Conservation (phyloP, 2,113 vertebrate species). For the Labeo catla region DNA sequence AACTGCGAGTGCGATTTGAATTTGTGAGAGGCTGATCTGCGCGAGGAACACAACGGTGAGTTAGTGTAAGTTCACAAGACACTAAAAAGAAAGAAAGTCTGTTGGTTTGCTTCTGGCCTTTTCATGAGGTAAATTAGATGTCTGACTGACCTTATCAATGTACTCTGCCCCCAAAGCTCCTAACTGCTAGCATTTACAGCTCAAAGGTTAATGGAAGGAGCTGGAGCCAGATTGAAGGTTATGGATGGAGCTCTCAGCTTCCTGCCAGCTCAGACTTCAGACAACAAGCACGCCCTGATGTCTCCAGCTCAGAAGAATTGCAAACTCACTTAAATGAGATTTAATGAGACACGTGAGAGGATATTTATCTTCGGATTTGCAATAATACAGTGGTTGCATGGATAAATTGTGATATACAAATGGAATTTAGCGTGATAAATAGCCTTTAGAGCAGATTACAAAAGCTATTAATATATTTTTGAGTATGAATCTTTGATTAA, state of each 20-base stretch:
- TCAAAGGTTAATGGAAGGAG: constrained; percentile 75
- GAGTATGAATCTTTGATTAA: not conserved
- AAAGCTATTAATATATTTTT: not conserved
- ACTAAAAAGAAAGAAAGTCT: constrained; percentile 14
- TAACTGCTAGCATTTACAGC: constrained; percentile 69
- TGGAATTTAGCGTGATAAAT: not conserved
- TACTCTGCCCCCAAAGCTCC: constrained; percentile 57
- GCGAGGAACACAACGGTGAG: not conserved
- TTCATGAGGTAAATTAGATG: constrained; percentile 61
- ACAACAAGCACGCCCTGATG: constrained; percentile 1
- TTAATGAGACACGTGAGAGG: not conserved
- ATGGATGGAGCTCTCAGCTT: constrained; percentile 47
- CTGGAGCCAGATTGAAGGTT: constrained; percentile 70
- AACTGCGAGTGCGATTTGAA: not conserved
- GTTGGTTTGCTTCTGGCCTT: constrained; percentile 52
- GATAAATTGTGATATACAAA: not conserved
- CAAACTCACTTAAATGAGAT: not conserved
- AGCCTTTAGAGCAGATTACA: constrained; percentile 8
- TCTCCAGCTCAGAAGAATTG: not conserved
- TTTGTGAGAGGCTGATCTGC: constrained; percentile 2
- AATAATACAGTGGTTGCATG: not conserved
- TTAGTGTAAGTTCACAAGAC: not conserved
- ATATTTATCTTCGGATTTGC: not conserved
- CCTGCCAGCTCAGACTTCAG: not conserved
- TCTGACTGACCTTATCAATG: constrained; percentile 72